Conservation (phyloP, 2,113 vertebrate genomes). For the Pica pica region DNA sequence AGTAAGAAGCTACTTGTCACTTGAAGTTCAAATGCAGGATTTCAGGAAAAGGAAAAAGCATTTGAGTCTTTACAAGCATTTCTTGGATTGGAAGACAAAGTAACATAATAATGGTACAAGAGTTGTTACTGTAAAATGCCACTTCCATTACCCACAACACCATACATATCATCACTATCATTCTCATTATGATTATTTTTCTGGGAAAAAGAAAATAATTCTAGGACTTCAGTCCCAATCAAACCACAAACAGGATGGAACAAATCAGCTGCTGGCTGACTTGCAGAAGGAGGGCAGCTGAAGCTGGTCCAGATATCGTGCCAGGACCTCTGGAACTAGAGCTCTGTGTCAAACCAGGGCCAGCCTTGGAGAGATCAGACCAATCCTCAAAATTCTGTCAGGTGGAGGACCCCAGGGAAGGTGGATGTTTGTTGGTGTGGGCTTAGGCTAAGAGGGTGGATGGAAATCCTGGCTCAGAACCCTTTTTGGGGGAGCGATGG, state of each 20-base stretch:
- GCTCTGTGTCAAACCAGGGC: not conserved
- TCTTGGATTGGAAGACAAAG: not conserved
- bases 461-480: not conserved
- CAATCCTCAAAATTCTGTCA: not conserved
- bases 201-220: no score
- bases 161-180: not conserved
- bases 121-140: not conserved
- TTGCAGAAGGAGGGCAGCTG: not conserved
- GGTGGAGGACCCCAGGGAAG: not conserved
- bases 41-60: not conserved
- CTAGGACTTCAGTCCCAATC: not conserved
- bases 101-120: not conserved
- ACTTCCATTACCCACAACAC: not conserved
- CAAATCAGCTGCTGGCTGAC: not conserved
- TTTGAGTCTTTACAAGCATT: not conserved
- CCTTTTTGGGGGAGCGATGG: not conserved
- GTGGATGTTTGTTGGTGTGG: not conserved
- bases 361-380: rapidly evolving
- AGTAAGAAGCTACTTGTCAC: not conserved
- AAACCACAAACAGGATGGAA: not conserved
- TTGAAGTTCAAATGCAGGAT: not conserved
- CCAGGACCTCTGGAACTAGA: not conserved
- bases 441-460: rapidly evolving
- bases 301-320: not conserved
- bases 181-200: not conserved